Evolutionary conservation across 2,888 invertebrate species (phyloP), one percentile per base, ranked within the genome.

Genomic region (Serripes groenlandicus): DNA sequence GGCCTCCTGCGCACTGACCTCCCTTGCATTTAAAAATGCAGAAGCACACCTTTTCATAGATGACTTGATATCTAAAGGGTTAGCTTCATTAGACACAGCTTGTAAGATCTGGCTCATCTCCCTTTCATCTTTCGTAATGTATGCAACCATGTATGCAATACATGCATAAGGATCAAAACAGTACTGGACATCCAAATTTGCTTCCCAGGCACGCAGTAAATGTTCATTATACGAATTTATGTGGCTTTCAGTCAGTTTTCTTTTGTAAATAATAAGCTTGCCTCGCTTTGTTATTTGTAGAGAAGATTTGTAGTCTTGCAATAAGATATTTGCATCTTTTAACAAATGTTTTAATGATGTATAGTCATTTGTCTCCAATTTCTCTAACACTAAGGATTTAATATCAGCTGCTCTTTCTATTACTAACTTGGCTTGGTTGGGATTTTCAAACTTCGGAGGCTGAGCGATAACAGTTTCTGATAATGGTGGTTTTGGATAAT

Each of bases 1-100:
- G 28, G 85, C 77, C 54, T 85, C 82, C 54, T 85, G 81, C 21
- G 83, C 82, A 74, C 77, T 78, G 1, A 76, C 15, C 32, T 81
- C 76, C 35, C 81, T 30, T 4, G 76, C 54, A 76, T 83, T 18
- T 58, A 42, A 30, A 81, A 83, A 18, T 56, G 58, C 34, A 26
- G 28, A 21, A 42, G 79, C 60, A 56, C 42, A 11, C 21, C 3
- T 54, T 78, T 78, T 56, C 74, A 15, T 42, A 62, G 54, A 18
- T 58, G 30, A n/a, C 37, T 68, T 52, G 42, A 28, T 21, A 32
- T 69, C 15, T 35, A 32, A 21, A 60, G 21, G 18, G 26, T 15
- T 21, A n/a, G 9, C 23, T 74, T 69, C 32, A 56, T 68, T 75
- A 0, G 76, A 52, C 37, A 78, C 28, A 5, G 23, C 28, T 64